Conservation (phyloP, 2,113 vertebrate genomes). For the Lethenteron reissneri region DNA sequence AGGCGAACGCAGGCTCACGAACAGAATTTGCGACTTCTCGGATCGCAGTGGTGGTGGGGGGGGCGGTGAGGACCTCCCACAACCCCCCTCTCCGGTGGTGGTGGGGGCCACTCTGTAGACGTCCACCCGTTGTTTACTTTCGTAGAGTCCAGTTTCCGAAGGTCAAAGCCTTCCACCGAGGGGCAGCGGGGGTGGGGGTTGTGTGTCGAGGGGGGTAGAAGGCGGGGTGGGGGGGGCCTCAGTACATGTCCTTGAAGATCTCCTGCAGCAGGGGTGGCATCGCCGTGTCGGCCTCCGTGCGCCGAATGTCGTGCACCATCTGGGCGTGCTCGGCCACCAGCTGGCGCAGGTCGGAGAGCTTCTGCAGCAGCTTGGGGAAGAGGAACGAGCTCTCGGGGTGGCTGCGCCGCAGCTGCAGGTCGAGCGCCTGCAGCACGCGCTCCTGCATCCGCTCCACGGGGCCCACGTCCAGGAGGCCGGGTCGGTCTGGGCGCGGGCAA, state of each 20-base stretch:
- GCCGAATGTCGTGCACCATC: constrained; percentile 93
- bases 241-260: constrained; percentile 99
- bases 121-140: too few relatives aligned
- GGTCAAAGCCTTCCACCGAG: too few relatives aligned
- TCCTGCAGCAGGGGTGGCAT: constrained; percentile 90
- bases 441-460: constrained; percentile 96
- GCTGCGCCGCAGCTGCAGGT: constrained; percentile 73
- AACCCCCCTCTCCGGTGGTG: too few relatives aligned
- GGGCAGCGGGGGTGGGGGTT: too few relatives aligned
- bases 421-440: constrained; percentile 64
- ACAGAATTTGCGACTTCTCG: too few relatives aligned
- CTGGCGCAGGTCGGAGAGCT: constrained; percentile 94
- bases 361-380: constrained; percentile 97
- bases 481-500: constrained; percentile 51
- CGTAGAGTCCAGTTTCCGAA: too few relatives aligned
- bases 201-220: not conserved
- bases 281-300: constrained; percentile 75
- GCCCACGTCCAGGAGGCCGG: constrained; percentile 73
- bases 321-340: constrained; percentile 83
- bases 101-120: too few relatives aligned
- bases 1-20: too few relatives aligned
- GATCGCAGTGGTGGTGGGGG: too few relatives aligned
- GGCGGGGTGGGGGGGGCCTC: constrained; percentile 10
- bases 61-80: too few relatives aligned
- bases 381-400: constrained; percentile 79